Base-by-base conservation (phyloP, 2,113 vertebrate species). In the Lethenteron reissneri region DNA sequence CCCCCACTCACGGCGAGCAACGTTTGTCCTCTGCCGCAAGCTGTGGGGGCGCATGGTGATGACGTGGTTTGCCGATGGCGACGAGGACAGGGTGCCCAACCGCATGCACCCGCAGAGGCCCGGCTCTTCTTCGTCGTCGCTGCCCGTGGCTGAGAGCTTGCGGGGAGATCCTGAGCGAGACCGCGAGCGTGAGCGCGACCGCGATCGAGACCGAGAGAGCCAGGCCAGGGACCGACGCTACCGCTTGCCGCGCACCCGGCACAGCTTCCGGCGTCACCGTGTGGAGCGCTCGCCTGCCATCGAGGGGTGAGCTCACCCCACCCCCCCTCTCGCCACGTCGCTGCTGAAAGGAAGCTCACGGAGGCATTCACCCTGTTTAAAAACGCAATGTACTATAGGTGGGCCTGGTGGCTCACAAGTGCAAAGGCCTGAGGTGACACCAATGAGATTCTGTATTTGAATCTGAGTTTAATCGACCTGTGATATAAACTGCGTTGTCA, bases 261-360 rank as follows among this genome's bases (percentile, higher is more conserved):
- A 68, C 64, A 68, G 64, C 25, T 21, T 83, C 88, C 71, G 85
- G 85, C 58, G 89, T 85, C 76, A 92, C 84, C 77, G 85, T 83
- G 12, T 83, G 0, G 90, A 92, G 74, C 83, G 90, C 70, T 95
- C 90, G 0, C 92, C 92, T 0, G 90, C 92, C 21, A 88, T 97
- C 8, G 91, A 95, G 76, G 90, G 92, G 92, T 95, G 74, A 82
- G 86, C 62, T 71, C 25, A 10, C 3, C 17, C 1, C n/a, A n/a
- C n/a, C 60, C 14, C 60, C 4, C 17, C 60, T 64, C 14, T 64
- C 14, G 14, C 14, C 60, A 19, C 6, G 8, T 64, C 14, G 14
- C 17, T 64, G 60, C 17, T 14, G 14, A 64, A 14, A 14, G 14
- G 60, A 14, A 15, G 6, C 60, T 64, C 60, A 15, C 14, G 14